Conservation (phyloP, 2,888 invertebrate species). For the Poecilus cupreus region DNA sequence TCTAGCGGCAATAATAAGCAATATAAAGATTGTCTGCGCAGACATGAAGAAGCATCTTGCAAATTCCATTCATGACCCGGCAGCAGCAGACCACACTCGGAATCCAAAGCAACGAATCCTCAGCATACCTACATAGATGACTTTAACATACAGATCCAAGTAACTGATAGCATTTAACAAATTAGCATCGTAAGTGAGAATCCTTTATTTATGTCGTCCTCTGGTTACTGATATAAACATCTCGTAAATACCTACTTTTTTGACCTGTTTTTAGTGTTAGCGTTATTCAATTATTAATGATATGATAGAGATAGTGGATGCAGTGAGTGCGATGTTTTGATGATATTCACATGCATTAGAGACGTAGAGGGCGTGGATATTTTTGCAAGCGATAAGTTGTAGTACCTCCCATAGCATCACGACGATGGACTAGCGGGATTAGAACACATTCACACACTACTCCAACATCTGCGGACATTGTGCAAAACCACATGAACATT, state of each 20-base stretch:
- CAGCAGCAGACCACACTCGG: slow-evolving; percentile 15
- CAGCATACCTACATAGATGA: slow-evolving; percentile 17
- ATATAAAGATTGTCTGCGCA: slow-evolving; percentile 63
- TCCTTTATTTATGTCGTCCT: slow-evolving; percentile 45
- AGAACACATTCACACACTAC: slow-evolving; percentile 27
- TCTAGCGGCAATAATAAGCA: slow-evolving; percentile 70
- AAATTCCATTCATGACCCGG: neutral
- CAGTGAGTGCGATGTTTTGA: slow-evolving; percentile 10
- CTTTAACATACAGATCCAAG: slow-evolving; percentile 10
- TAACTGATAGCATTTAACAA: slow-evolving; percentile 28
- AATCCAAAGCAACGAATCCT: slow-evolving; percentile 57
- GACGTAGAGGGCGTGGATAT: slow-evolving; percentile 45
- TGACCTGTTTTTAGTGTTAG: slow-evolving; percentile 56
- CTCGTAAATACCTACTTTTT: slow-evolving; percentile 49
- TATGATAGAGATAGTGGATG: slow-evolving; percentile 37
- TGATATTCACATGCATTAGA: slow-evolving; percentile 33
- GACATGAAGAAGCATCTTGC: neutral
- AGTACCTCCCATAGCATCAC: slow-evolving; percentile 11
- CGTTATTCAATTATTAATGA: slow-evolving; percentile 48
- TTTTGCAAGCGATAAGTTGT: slow-evolving; percentile 54
- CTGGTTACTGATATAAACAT: slow-evolving; percentile 7
- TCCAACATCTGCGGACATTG: neutral
- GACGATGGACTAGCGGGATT: slow-evolving; percentile 4
- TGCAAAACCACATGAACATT: too few relatives aligned
- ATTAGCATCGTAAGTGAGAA: slow-evolving; percentile 37